Base-by-base conservation (phyloP, 2,797 vertebrate genomes). In the Leuciscus waleckii region DNA sequence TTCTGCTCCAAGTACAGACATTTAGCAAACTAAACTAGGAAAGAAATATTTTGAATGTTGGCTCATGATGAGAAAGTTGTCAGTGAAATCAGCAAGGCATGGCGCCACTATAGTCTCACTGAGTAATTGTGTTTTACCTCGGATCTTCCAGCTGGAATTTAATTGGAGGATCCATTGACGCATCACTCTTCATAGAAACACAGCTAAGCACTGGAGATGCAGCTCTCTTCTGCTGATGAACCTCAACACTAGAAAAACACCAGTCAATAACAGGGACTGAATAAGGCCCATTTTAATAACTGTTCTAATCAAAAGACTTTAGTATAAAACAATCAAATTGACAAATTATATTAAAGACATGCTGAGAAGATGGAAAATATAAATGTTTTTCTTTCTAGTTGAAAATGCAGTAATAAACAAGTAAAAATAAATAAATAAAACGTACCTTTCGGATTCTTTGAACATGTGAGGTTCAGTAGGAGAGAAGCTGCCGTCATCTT, bases 141-240 rank as follows among this genome's bases (percentile, higher is more conserved):
- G 81, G 54, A 43, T 82, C 63, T 70, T 32, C 74, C 41, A 65
- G 7, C 69, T 56, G 61, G n/a, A 85, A 69, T 76, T 51, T 75
- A n/a, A 76, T 1, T 35, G 84, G 79, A 81, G 49, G 61, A 17
- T 81, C 14, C 84, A 81, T 86, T 65, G 79, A 86, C 0, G 46
- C 37, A 41, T 35, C 26, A 43, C 84, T 86, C 49, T 74, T 79
- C 73, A 86, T 68, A 7, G 79, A 88, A 79, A 73, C 13, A 67
- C 46, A 71, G 75, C 81, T 78, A 21, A 68, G 39, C 35, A 51
- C 61, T 26, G 87, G 49, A 23, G 87, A 87, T 21, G 14, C 5
- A 14, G 41, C 67, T 68, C 82, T 75, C 39, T 68, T 61, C 26
- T 65, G 16, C n/a, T 54, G 76, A 23, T 5, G 32, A 41, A 56